A percentile compares a stretch with the other conserved stretches of the same genome.
Evolutionary conservation across 2,113 vertebrate species (phyloP).

Genomic region (Sinocyclocheilus anophthalmus): DNA sequence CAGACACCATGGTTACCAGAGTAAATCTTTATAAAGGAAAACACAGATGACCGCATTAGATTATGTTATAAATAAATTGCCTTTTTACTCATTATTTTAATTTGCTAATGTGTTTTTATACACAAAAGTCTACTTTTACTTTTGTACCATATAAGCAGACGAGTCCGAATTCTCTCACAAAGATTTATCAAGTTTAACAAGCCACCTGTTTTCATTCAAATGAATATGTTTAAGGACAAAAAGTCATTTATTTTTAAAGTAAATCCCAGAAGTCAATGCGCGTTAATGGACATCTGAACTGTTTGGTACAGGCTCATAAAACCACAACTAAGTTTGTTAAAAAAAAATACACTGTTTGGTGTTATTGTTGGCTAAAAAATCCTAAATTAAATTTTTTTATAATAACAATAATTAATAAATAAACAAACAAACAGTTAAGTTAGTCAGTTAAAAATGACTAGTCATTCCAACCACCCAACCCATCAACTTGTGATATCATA

Average conservation of each 20-base stretch:
- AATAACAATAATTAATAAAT: not conserved
- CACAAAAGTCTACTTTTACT: not conserved
- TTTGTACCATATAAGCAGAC: not conserved
- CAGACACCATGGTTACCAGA: constrained; percentile 26
- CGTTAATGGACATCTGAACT: not conserved
- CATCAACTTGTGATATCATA: not conserved
- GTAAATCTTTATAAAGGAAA: constrained; percentile 30
- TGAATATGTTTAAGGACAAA: not conserved
- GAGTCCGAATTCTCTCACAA: not conserved
- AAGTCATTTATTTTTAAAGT: not conserved
- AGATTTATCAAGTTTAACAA: not conserved
- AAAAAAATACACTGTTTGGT: not conserved
- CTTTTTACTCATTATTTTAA: constrained; percentile 11
- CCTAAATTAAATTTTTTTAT: too few species aligned
- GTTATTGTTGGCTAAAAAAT: not conserved
- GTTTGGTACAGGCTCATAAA: not conserved
- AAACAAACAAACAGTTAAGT: not conserved
- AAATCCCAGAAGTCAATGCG: not conserved
- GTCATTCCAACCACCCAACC: not conserved
- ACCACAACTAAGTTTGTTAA: not conserved
- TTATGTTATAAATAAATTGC: constrained; percentile 7
- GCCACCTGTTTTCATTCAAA: not conserved
- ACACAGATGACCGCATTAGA: constrained; percentile 17
- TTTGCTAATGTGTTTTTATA: not conserved
- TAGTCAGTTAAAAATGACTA: not conserved